Conservation (phyloP, 92 coral and sea anemone species). For the Parazoanthus atlanticus region DNA sequence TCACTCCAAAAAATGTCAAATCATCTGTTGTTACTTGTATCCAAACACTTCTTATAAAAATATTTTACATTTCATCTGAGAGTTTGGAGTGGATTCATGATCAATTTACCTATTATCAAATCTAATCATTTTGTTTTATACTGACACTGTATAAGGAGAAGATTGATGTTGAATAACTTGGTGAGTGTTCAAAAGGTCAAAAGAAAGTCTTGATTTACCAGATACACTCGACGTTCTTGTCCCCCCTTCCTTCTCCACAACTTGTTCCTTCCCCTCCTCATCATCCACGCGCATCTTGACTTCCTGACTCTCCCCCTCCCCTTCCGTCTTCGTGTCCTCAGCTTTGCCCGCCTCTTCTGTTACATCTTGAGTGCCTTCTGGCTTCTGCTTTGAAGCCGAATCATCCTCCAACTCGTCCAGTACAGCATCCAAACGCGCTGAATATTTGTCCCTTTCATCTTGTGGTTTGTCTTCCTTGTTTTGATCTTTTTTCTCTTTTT, state of each 20-base stretch:
- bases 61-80: no score
- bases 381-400: conserved; percentile 34
- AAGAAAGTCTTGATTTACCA: background rate
- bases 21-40: no score
- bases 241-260: conserved; percentile 33
- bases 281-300: conserved; percentile 42
- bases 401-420: conserved; percentile 44
- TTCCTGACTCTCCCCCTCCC: conserved; percentile 43
- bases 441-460: conserved; percentile 74
- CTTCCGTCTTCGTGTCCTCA: conserved; percentile 6
- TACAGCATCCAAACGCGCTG: conserved; percentile 87
- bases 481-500: conserved; percentile 41
- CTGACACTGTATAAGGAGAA: no score
- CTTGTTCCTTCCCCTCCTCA: conserved; percentile 50
- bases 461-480: conserved; percentile 24
- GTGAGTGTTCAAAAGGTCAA: no score
- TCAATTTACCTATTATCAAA: no score
- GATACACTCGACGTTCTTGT: conserved; percentile 28
- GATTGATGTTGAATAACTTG: no score
- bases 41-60: no score
- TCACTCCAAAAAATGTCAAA: no score
- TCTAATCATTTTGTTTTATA: no score
- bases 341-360: background rate
- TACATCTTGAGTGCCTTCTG: conserved; percentile 23
- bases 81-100: no score